Conservation (phyloP, 1,140 invertebrate genomes). For the Tetranychus urticae region DNA sequence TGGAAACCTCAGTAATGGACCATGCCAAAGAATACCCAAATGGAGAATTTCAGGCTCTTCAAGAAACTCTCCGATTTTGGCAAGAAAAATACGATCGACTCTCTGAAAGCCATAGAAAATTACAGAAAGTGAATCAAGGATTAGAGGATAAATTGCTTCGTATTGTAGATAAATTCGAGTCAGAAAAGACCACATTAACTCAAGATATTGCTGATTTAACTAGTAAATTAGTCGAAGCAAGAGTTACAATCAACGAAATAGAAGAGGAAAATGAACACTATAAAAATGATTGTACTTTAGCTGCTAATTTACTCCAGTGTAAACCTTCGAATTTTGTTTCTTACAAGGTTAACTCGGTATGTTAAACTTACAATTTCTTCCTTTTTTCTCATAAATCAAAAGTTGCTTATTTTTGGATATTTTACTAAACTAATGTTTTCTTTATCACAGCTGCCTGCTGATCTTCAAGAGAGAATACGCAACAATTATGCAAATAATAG, state of each 20-base stretch:
- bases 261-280: slow-evolving; percentile 83
- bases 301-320: slow-evolving; percentile 76
- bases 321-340: slow-evolving; percentile 83
- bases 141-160: slow-evolving; percentile 79
- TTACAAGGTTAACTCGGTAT: slow-evolving; percentile 71
- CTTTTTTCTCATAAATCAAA: too few species aligned
- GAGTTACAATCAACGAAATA: slow-evolving; percentile 55
- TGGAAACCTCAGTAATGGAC: slow-evolving; percentile 59
- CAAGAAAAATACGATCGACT: slow-evolving; percentile 75
- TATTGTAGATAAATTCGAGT: slow-evolving; percentile 70
- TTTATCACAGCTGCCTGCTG: background rate
- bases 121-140: slow-evolving; percentile 83
- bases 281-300: slow-evolving; percentile 76
- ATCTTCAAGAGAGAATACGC: background rate
- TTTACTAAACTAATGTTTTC: background rate
- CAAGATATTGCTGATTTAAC: slow-evolving; percentile 65
- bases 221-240: slow-evolving; percentile 60
- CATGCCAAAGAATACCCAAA: slow-evolving; percentile 47
- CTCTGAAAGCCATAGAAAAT: slow-evolving; percentile 70
- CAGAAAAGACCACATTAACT: slow-evolving; percentile 60
- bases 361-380: slow-evolving; percentile 16
- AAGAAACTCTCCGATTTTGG: slow-evolving; percentile 60
- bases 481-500: background rate
- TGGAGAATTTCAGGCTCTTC: slow-evolving; percentile 43
- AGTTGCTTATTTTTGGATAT: too few species aligned